phyloP scores from a whole-genome alignment of 1,140 invertebrate genomes.

The Cotesia chilonis region DNA sequence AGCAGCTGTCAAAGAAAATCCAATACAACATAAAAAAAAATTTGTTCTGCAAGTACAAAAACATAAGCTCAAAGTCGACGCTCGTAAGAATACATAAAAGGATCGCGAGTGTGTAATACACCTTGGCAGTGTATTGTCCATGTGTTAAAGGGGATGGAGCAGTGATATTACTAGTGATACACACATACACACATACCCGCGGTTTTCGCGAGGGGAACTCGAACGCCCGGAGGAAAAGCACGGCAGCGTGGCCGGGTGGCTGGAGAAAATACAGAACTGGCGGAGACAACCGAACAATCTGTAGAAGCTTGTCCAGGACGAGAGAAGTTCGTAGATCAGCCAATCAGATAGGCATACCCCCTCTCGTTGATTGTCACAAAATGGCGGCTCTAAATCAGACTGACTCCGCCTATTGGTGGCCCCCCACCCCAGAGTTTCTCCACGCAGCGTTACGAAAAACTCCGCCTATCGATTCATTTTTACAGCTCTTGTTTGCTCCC shows the following conservation, averaged over 20 bases:
- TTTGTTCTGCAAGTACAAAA: no score
- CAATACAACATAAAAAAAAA: no score
- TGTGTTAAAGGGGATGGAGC: constrained; percentile 15
- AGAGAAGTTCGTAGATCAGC: constrained; percentile 65
- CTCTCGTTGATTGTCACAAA: constrained; percentile 65
- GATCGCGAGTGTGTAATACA: no score
- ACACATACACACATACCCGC: background rate
- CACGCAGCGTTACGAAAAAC: constrained; percentile 61
- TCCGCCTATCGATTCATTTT: constrained; percentile 68
- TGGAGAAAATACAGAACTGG: constrained; percentile 48
- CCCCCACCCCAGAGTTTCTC: constrained; percentile 47
- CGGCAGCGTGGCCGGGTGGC: constrained; percentile 54
- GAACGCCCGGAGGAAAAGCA: constrained; percentile 38
- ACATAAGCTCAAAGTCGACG: no score
- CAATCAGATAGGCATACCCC: constrained; percentile 65
- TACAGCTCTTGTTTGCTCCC: constrained; percentile 57
- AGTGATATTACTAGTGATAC: constrained; percentile 29
- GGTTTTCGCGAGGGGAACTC: constrained; percentile 7
- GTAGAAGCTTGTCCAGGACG: constrained; percentile 65
- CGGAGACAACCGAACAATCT: constrained; percentile 65
- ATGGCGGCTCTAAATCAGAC: constrained; percentile 66
- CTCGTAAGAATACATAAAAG: no score
- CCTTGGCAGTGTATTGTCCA: background rate
- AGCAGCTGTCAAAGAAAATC: no score
- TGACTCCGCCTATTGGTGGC: constrained; percentile 61